Evolutionary conservation across 1,140 invertebrate genomes (phyloP), one percentile per base, ranked within the genome.

Genomic region (Ceratina japonica): DNA sequence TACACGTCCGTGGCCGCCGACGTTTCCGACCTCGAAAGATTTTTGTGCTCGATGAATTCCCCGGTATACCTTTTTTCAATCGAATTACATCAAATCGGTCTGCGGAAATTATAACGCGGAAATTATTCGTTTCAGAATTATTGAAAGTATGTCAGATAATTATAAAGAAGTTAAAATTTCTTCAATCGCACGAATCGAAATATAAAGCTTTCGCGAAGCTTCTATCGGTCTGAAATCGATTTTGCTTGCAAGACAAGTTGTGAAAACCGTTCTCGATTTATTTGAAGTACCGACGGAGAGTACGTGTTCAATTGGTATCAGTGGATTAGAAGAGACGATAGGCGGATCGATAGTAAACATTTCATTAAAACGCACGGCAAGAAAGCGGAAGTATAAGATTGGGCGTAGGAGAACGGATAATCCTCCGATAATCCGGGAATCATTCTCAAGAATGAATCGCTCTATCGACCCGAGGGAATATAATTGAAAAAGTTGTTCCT

Each of bases 401-500:
- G 27, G 5, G 76, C 27, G 70, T 13, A 70, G 54, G 22, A 56
- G 52, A 56, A 54, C 69, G 82, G 86, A 89, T 88, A 88, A 89
- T 88, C 87, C 87, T 61, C 58, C 84, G 82, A 89, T 89, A 88
- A 89, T 88, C 87, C 86, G 73, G 76, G 86, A 87, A 89, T 89
- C 86, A 88, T 87, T 83, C 87, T 84, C 74, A 75, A 79, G 83
- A 88, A 89, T 88, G 85, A 89, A 86, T 87, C 87, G 86, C 77
- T 85, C 83, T 82, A 89, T 88, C 86, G 88, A 88, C 87, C 80
- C 80, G 77, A 70, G 73, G 75, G 66, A 80, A 82, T 86, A 87
- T 87, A 87, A 88, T 89, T 88, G 87, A 87, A 88, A 88, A 88
- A 88, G 84, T 89, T 88, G 75, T 79, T 87, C 80, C 74, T 85